These are phyloP conservation scores for Mesopsocus fuscifrons DNA, from an alignment of 2,888 invertebrate genomes.

Conservation along the genomic window DNA sequence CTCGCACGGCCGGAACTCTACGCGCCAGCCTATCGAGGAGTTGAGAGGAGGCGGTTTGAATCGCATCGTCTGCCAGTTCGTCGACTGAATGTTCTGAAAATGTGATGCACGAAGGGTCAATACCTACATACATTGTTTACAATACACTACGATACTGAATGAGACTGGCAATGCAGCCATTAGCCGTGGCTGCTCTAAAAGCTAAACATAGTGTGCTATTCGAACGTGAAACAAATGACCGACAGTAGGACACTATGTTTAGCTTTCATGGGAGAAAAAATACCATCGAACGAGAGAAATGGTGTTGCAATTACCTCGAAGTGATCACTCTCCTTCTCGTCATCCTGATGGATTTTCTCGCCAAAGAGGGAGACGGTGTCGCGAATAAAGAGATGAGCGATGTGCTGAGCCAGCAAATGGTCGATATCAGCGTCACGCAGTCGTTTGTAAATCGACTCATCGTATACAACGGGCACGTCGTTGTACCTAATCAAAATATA, in stretches of 20 bases:
- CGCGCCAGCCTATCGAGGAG: slow-evolving; percentile 95
- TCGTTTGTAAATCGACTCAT: slow-evolving; percentile 61
- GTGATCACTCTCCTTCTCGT: slow-evolving; percentile 86
- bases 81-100: slow-evolving; percentile 86
- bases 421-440: slow-evolving; percentile 80
- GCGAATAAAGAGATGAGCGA: slow-evolving; percentile 95
- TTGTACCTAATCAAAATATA: slow-evolving; percentile 47
- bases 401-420: slow-evolving; percentile 78
- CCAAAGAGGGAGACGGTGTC: slow-evolving; percentile 90
- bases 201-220: no score
- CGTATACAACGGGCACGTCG: slow-evolving; percentile 79
- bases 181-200: no score
- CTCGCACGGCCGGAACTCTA: slow-evolving; percentile 97
- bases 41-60: slow-evolving; percentile 97
- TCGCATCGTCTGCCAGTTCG: slow-evolving; percentile 98
- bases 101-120: slow-evolving; percentile 14
- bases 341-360: slow-evolving; percentile 88
- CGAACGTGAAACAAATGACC: no score
- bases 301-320: slow-evolving; percentile 63
- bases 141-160: no score
- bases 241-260: no score
- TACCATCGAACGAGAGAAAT: no score
- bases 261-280: no score
- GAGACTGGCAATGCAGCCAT: no score
- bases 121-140: no score